Evolutionary conservation across 2,888 invertebrate species (phyloP).

Genomic region (Baccha elongata): DNA sequence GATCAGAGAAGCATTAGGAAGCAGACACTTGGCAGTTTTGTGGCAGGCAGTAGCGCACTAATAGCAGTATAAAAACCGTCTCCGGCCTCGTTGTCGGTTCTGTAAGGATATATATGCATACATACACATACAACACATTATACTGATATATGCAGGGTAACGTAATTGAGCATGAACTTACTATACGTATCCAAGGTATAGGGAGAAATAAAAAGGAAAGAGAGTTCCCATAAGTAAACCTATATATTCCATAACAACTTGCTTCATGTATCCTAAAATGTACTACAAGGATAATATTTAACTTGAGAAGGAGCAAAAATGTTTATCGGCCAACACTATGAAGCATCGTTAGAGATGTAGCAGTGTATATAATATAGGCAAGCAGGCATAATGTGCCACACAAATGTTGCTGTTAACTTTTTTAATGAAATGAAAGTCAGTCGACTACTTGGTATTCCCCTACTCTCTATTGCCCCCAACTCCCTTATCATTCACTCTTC

Average conservation of each 20-base stretch:
- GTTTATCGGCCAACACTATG: constrained; percentile 64
- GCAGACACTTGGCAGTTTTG: constrained; percentile 65
- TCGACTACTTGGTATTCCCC: background rate
- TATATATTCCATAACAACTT: constrained; percentile 17
- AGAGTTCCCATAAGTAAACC: background rate
- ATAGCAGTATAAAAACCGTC: constrained; percentile 29
- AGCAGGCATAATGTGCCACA: constrained; percentile 60
- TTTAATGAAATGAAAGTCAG: constrained; percentile 65
- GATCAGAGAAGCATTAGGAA: constrained; percentile 60
- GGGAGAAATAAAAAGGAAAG: constrained; percentile 10
- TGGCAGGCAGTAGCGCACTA: constrained; percentile 63
- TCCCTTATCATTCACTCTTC: background rate
- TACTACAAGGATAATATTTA: constrained; percentile 61
- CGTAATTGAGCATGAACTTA: constrained; percentile 66
- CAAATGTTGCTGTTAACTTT: constrained; percentile 72
- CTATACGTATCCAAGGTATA: background rate
- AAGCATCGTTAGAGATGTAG: constrained; percentile 33
- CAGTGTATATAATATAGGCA: constrained; percentile 1
- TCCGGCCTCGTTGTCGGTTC: constrained; percentile 27
- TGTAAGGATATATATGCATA: constrained; percentile 26
- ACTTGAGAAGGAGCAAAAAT: constrained; percentile 22
- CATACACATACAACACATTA: background rate
- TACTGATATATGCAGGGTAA: constrained; percentile 9
- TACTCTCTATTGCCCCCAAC: background rate
- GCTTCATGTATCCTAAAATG: constrained; percentile 56